phyloP scores from a whole-genome alignment of 1,140 invertebrate species.

The Drosophila lini region DNA sequence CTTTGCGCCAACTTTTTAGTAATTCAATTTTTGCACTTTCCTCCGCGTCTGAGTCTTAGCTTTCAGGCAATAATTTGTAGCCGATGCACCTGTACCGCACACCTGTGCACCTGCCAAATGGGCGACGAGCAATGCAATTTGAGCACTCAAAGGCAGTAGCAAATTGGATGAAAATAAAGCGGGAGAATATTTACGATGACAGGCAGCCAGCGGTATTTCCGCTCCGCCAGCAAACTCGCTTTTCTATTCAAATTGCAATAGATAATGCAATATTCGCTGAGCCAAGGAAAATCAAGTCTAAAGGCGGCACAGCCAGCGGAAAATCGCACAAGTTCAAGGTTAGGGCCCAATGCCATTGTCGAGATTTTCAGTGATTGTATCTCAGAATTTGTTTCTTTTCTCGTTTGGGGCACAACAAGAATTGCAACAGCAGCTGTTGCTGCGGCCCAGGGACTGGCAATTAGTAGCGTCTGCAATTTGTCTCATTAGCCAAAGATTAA shows the following conservation, averaged over 20 bases:
- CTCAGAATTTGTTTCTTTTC: constrained; percentile 18
- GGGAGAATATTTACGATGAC: constrained; percentile 45
- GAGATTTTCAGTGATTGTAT: constrained; percentile 26
- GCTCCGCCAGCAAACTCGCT: constrained; percentile 20
- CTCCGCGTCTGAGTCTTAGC: constrained; percentile 3
- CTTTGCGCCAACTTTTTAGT: constrained; percentile 33
- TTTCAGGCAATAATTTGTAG: constrained; percentile 30
- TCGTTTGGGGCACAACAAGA: constrained; percentile 18
- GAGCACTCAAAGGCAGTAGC: constrained; percentile 35
- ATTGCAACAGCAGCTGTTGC: constrained; percentile 34
- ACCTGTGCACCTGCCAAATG: constrained; percentile 37
- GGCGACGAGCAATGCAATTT: constrained; percentile 29
- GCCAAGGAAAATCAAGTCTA: constrained; percentile 17
- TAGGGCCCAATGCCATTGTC: constrained; percentile 45
- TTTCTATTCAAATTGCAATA: constrained; percentile 51
- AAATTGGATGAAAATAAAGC: constrained; percentile 42
- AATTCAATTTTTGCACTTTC: constrained; percentile 47
- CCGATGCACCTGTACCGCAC: constrained; percentile 27
- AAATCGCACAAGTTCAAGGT: constrained; percentile 64
- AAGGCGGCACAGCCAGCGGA: constrained; percentile 26
- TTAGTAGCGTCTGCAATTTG: constrained; percentile 60
- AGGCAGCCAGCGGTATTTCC: constrained; percentile 52
- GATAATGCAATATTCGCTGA: constrained; percentile 28
- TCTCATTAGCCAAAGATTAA: constrained; percentile 76
- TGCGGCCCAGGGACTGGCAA: constrained; percentile 46